Evolutionary conservation across 2,113 vertebrate genomes (phyloP), one percentile per base, ranked within the genome.

Genomic region (Salvelinus fontinalis): DNA sequence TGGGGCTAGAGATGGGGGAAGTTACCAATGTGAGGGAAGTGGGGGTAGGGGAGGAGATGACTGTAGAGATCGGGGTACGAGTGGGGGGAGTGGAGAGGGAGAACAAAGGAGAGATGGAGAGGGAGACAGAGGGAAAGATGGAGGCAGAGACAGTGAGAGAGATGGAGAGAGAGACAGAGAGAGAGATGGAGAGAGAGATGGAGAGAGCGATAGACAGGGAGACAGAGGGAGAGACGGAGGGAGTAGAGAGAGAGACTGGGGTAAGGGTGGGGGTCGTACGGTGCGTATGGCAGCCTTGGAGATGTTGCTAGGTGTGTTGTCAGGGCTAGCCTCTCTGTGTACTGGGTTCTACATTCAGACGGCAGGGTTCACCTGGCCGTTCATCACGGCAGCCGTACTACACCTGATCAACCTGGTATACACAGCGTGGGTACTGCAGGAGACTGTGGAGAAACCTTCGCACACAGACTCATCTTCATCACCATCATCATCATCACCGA

Each of bases 281-380:
- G 34, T 75, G 64, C 91, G 92, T 66, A 96, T 96, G 86, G 94
- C 95, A 29, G 73, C 92, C 49, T 73, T 95, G 34, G 96, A 96
- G 77, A 92, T 94, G 82, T 73, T 95, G 69, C 83, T 94, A 67
- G 96, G 95, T 51, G 5, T 94, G 24, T 77, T 93, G 0, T 91
- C 92, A 71, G 95, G 95, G 16, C 49, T 95, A 34, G 93, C 93
- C 29, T 94, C 93, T 60, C 79, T 96, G 27, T 86, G 78, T 9
- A 95, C 95, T 48, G 96, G 96, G 9, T 95, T 95, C 83, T 93
- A 94, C 66, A 88, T 96, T 68, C 88, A 78, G 84, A 87, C 72
- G 20, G 60, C 93, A 27, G 95, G 94, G 12, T 96, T 96, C 81
- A 75, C 80, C 0, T 95, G 93, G 94, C 93, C 95, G 5, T 96